These are phyloP conservation scores for Tinea pellionella DNA, from an alignment of 2,888 invertebrate species.

Conservation along the genomic window DNA sequence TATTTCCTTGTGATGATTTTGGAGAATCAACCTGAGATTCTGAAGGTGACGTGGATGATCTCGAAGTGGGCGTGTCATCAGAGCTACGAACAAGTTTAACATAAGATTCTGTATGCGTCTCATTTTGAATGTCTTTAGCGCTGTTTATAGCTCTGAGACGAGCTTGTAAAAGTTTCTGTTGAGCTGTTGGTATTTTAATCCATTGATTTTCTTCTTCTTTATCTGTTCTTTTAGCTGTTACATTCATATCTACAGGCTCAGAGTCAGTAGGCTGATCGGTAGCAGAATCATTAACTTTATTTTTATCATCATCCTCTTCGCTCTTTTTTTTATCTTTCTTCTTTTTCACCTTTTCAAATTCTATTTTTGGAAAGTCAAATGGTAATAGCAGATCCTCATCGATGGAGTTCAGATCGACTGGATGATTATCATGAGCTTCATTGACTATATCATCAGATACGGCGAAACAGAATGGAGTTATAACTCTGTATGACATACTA, in stretches of 20 bases:
- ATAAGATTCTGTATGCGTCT: conserved; percentile 43
- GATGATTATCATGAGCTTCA: conserved; percentile 42
- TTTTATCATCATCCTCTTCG: no score
- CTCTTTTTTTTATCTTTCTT: no score
- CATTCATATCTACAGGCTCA: background rate
- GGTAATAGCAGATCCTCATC: no score
- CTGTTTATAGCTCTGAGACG: conserved; percentile 51
- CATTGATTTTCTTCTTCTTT: conserved; percentile 41
- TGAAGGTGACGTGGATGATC: conserved; percentile 47
- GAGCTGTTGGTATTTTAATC: conserved; percentile 55
- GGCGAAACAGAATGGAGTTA: conserved; percentile 76
- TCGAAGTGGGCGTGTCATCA: conserved; percentile 24
- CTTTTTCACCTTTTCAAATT: conserved; percentile 58
- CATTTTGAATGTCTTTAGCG: conserved; percentile 51
- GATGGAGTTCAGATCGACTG: conserved; percentile 46
- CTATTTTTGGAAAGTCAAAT: conserved; percentile 34
- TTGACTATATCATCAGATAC: conserved; percentile 69
- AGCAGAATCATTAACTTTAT: no score
- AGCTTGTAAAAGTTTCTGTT: conserved; percentile 59
- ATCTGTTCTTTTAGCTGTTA: conserved; percentile 4
- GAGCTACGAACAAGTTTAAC: conserved; percentile 36
- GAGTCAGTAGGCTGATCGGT: no score
- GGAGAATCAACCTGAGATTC: conserved; percentile 34
- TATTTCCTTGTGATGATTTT: conserved; percentile 40
- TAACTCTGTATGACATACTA: conserved; percentile 71